Base-by-base conservation (phyloP, 2,888 invertebrate genomes). In the Agriopis leucophaearia region DNA sequence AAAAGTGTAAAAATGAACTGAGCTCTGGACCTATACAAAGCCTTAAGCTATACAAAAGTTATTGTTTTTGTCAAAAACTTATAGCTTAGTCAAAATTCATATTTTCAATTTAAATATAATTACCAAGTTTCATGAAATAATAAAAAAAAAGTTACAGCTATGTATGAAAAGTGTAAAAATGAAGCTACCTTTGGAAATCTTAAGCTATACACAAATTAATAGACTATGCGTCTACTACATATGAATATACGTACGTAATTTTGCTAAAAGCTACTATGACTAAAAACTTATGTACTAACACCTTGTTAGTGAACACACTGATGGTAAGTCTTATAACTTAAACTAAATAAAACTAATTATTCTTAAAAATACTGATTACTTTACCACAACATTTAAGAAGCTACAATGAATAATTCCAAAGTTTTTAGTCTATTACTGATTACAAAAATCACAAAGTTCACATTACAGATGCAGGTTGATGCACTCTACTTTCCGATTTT, bases 301-400 rank as follows among this genome's bases (percentile, higher is more conserved):
- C 36, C n/a, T 65, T 68, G 62, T 70, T 65, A 69, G 61, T 78
- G 77, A 78, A 79, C 78, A 79, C 79, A 73, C 71, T 72, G 64
- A 74, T 74, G 75, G 76, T 72, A 73, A 74, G 70, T 69, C 57
- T 62, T 62, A 4, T 51, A 51, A 51, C 56, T 57, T 59, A 55
- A 61, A 65, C 45, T 64, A 59, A 48, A 69, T 64, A 69, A 65
- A 71, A 68, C 57, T 64, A 67, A 63, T 55, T 55, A 60, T 54
- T 36, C 68, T 74, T 72, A 72, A 8, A 60, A 73, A 74, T 74
- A 74, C 71, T 72, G 72, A 70, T 61, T 42, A 67, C 16, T 44
- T 35, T 38, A 18, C n/a, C 47, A 12, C 15, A 36, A 27, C 38
- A 40, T n/a, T 52, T 50, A 51, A 38, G 42, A 44, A 57, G 56